These are phyloP conservation scores for Odontesthes bonariensis DNA, from an alignment of 2,113 vertebrate species.

Conservation along the genomic window DNA sequence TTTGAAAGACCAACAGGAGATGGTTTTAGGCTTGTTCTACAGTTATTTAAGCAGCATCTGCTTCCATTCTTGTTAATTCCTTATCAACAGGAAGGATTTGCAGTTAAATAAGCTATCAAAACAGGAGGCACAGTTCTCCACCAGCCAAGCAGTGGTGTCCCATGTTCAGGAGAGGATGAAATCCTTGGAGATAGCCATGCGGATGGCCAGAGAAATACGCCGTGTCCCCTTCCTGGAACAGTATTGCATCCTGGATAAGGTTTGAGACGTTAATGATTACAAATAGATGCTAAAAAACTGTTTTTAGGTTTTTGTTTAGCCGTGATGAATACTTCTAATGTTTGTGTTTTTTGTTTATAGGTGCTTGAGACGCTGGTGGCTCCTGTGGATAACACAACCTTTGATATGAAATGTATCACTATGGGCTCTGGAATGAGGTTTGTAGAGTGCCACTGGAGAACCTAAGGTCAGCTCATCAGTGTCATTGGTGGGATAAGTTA, in stretches of 20 bases:
- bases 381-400: slow-evolving; percentile 62
- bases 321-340: neutral
- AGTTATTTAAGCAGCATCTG: neutral
- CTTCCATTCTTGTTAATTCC: neutral
- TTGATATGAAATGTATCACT: slow-evolving; percentile 51
- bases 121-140: slow-evolving; percentile 69
- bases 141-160: slow-evolving; percentile 66
- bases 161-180: slow-evolving; percentile 80
- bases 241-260: slow-evolving; percentile 75
- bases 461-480: too few relatives aligned
- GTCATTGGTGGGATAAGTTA: too few relatives aligned
- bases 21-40: neutral
- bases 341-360: slow-evolving; percentile 51
- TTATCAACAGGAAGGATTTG: slow-evolving; percentile 77
- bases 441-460: neutral
- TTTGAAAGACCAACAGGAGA: neutral
- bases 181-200: slow-evolving; percentile 81
- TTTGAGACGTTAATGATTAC: neutral
- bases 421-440: slow-evolving; percentile 72
- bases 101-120: slow-evolving; percentile 77
- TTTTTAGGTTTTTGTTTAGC: too few relatives aligned
- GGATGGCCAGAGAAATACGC: slow-evolving; percentile 83
- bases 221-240: slow-evolving; percentile 74
- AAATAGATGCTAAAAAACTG: neutral
- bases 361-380: slow-evolving; percentile 73